These are phyloP conservation scores for Drymodes brunneopygia DNA, from an alignment of 2,113 vertebrate genomes.

Conservation along the genomic window DNA sequence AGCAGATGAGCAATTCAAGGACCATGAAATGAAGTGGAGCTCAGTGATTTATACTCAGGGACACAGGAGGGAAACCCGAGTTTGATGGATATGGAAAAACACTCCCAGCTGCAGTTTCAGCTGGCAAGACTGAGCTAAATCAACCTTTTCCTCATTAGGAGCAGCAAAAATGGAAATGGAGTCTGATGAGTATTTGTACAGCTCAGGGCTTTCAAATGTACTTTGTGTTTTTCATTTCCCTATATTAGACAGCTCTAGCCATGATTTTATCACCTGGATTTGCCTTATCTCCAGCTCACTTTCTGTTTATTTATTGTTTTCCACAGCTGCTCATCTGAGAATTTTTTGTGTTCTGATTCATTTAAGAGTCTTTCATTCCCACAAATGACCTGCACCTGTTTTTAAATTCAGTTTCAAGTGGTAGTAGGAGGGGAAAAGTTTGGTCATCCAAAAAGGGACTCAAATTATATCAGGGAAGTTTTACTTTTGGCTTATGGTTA, in stretches of 20 bases:
- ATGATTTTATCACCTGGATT: background rate
- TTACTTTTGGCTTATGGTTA: background rate
- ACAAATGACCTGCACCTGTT: background rate
- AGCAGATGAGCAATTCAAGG: background rate
- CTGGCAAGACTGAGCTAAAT: background rate
- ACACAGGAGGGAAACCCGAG: background rate
- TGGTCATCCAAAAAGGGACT: background rate
- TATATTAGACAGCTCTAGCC: background rate
- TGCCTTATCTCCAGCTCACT: background rate
- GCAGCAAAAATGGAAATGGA: background rate
- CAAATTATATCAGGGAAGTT: background rate
- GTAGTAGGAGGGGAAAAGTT: background rate
- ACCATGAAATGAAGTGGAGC: background rate
- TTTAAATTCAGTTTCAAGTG: background rate
- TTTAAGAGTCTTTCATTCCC: background rate
- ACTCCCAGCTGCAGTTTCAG: background rate
- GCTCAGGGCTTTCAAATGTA: background rate
- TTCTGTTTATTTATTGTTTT: conserved; percentile 40
- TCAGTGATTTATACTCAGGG: background rate
- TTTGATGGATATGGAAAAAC: background rate
- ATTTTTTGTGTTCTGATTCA: background rate
- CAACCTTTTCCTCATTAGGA: background rate
- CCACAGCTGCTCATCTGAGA: background rate
- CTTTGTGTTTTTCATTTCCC: background rate
- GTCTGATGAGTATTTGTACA: background rate